Conservation (phyloP, 2,888 invertebrate genomes). For the Cephus runcator region DNA sequence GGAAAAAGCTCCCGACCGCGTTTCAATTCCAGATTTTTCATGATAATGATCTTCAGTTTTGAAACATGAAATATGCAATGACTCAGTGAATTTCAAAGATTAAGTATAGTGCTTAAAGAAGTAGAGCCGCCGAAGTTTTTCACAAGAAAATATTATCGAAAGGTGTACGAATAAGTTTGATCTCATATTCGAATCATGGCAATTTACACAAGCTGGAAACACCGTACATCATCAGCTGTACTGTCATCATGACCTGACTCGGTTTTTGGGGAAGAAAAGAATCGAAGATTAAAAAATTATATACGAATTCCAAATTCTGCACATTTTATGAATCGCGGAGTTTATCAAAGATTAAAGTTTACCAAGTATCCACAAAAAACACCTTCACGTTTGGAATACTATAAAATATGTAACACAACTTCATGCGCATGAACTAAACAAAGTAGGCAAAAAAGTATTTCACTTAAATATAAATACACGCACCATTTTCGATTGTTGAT, state of each 20-base stretch:
- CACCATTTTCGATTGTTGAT: background rate
- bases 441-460: background rate
- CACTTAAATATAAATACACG: background rate
- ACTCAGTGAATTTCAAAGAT: background rate
- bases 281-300: too few species aligned
- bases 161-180: background rate
- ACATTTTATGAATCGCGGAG: too few species aligned
- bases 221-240: background rate
- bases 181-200: background rate
- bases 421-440: background rate
- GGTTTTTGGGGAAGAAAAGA: too few species aligned
- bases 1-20: background rate
- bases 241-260: too few species aligned
- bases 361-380: too few species aligned
- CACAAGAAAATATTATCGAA: background rate
- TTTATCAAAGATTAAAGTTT: too few species aligned
- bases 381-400: too few species aligned
- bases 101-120: background rate
- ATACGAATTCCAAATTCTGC: too few species aligned
- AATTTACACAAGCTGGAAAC: background rate
- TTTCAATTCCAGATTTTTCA: background rate
- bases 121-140: background rate
- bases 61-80: background rate
- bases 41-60: background rate
- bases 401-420: background rate